Evolutionary conservation across 2,888 invertebrate genomes (phyloP), one percentile per base, ranked within the genome.

Genomic region (Agriopis aurantiaria): DNA sequence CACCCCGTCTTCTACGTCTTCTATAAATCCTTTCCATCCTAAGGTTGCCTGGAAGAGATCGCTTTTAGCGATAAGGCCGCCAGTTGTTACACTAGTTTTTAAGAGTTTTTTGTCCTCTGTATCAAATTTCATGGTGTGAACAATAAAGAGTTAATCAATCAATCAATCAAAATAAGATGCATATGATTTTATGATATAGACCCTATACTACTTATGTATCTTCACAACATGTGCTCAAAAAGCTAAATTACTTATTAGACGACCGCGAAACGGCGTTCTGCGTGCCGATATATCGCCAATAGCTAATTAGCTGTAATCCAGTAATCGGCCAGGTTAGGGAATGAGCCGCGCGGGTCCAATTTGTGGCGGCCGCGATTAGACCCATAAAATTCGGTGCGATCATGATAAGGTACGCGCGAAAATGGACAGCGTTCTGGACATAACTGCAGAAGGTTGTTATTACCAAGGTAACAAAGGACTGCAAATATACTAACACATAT

Each of bases 241-340:
- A 58, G 49, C 58, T 14, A 14, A 58, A 72, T 71, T 68, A 73
- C 60, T 57, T 62, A 57, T 58, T 46, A 68, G 57, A 56, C 60
- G 70, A 69, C 74, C 73, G 66, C 75, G 67, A 72, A 71, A 66
- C 68, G 66, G 71, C 63, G 46, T 74, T 58, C 72, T 69, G 83
- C 81, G 82, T 86, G 81, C 85, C 84, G 82, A 85, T 88, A 86
- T 92, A 93, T 91, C 84, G 90, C 89, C 90, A 92, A 92, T 92
- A 92, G 92, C 88, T 93, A 93, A 94, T 94, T 94, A 94, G 89
- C 83, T 78, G 89, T 90, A 93, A 92, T 92, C 93, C 93, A 82
- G 88, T 93, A 93, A 93, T 93, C 91, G 93, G 89, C 82, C 91
- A 92, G 92, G 91, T 93, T 91, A 92, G 92, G 84, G 86, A 90